These are phyloP conservation scores for Paelopatides confundens DNA, from an alignment of 53 echinoderm and acorn worm species.

Conservation along the genomic window DNA sequence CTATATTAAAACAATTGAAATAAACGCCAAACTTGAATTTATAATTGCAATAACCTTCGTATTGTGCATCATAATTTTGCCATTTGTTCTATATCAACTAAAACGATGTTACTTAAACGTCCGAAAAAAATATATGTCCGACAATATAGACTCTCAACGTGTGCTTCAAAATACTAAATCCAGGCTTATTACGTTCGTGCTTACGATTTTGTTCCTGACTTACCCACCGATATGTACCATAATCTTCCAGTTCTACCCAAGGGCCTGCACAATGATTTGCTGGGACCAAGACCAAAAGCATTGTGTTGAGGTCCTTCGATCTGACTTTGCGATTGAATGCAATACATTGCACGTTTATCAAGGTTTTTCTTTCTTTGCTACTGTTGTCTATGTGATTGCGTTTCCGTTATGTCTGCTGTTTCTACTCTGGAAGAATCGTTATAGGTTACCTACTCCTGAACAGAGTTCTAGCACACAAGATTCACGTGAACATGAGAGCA, in stretches of 20 bases:
- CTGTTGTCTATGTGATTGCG: slow-evolving; percentile 58
- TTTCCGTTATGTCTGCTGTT: slow-evolving; percentile 50
- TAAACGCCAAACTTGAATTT: slow-evolving; percentile 11
- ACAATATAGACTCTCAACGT: not conserved
- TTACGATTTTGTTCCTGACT: slow-evolving; percentile 56
- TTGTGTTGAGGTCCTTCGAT: slow-evolving; percentile 10
- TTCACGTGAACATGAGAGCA: not conserved
- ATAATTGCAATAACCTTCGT: not conserved
- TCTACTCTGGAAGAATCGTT: slow-evolving; percentile 3
- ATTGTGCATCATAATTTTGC: not conserved
- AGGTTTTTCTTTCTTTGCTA: slow-evolving; percentile 36
- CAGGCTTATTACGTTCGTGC: not conserved
- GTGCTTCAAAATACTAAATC: not conserved
- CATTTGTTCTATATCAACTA: not conserved
- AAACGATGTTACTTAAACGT: not conserved
- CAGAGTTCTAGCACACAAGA: not conserved
- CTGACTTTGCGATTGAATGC: slow-evolving; percentile 66
- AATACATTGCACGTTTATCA: not conserved
- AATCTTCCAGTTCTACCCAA: slow-evolving; percentile 55
- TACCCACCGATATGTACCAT: slow-evolving; percentile 58
- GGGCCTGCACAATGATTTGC: slow-evolving; percentile 50
- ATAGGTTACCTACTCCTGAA: not conserved
- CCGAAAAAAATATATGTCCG: too few species aligned
- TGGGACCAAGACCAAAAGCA: not conserved
- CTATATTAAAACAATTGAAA: not conserved